These are phyloP conservation scores for Sphaeramia orbicularis DNA, from an alignment of 2,797 vertebrate genomes.

Conservation along the genomic window DNA sequence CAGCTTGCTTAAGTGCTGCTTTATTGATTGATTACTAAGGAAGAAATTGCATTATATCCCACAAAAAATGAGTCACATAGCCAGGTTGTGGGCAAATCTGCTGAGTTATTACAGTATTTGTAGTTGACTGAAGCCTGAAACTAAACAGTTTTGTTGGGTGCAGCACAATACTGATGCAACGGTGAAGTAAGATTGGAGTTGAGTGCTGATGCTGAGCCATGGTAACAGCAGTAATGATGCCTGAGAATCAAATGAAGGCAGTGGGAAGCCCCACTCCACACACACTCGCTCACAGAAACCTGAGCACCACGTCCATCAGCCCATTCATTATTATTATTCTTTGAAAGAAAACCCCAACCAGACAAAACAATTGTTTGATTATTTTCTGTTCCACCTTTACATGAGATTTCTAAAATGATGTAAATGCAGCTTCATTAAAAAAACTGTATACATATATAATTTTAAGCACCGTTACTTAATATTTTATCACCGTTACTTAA, in stretches of 20 bases:
- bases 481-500: not conserved
- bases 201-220: slow-evolving; percentile 4
- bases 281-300: slow-evolving; percentile 18
- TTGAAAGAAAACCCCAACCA: slow-evolving; percentile 6
- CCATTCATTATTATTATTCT: not conserved
- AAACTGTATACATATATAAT: not conserved
- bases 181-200: slow-evolving; percentile 34
- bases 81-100: slow-evolving; percentile 3
- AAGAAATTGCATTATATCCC: not conserved
- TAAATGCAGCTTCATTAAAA: not conserved
- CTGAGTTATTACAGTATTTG: slow-evolving; percentile 35
- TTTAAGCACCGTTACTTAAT: too few relatives aligned
- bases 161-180: slow-evolving; percentile 50
- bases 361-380: not conserved
- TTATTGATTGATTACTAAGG: not conserved
- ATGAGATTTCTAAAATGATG: not conserved
- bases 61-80: not conserved
- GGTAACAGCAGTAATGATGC: slow-evolving; percentile 12
- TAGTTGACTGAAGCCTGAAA: slow-evolving; percentile 16
- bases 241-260: slow-evolving; percentile 25
- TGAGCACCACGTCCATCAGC: not conserved
- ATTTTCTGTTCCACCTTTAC: not conserved
- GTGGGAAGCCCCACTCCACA: not conserved
- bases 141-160: slow-evolving; percentile 24
- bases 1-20: not conserved